Base-by-base conservation (phyloP, 1,140 invertebrate genomes). In the Platorchestia sp. region DNA sequence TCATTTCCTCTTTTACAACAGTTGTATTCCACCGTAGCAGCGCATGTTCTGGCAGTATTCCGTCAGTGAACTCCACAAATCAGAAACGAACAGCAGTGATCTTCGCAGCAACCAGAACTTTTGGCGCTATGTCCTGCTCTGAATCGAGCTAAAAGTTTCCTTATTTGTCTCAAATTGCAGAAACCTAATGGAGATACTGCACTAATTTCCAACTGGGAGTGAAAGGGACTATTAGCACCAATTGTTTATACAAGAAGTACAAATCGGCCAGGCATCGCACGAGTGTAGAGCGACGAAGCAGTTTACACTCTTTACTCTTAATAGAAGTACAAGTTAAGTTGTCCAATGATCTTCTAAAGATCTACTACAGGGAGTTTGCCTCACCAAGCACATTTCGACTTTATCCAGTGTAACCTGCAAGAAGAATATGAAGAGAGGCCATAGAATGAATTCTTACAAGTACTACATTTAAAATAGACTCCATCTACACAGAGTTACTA, bases 401-500 rank as follows among this genome's bases (percentile, higher is more conserved):
- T 89, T 89, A 44, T 89, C 36, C n/a, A 89, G 27, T 89, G n/a
- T 36, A 89, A 89, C 43, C 87, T 89, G 43, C 41, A 44, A 89
- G 42, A 36, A 89, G 36, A 41, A 89, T 89, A 44, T 42, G n/a
- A 44, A 89, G 43, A 93, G 6, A 45, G 45, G 45, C 43, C 87
- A 47, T 45, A 45, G 3, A n/a, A 45, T 93, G 91, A 40, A 93
- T 45, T 42, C 91, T 93, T n/a, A 93, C 43, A 93, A 93, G 43
- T 44, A n/a, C 91, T 93, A 93, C 91, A 93, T 45, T 93, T 93
- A 93, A 93, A 93, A 93, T 93, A 45, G 43, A 93, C 91, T 45
- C 43, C 41, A 44, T 93, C 91, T 93, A 93, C 43, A 93, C 91
- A 93, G 45, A 93, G 45, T 45, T 42, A 93, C 91, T 93, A 93